A percentile compares a stretch with the other conserved stretches of the same genome.
These are phyloP conservation scores for Arvicanthis niloticus DNA, from an alignment of 2,113 vertebrate genomes.

Conservation along the genomic window DNA sequence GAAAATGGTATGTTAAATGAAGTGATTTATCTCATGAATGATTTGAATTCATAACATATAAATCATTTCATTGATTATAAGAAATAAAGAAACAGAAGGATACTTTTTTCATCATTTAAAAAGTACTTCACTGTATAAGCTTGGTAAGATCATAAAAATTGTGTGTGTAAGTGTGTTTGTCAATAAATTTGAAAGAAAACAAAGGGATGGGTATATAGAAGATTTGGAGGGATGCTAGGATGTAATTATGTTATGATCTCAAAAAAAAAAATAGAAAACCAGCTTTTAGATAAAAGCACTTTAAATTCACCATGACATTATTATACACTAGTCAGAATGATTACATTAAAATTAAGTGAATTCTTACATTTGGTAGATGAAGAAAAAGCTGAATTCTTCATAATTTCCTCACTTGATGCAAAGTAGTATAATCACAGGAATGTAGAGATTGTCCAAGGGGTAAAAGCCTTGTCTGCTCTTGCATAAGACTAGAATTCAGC, in stretches of 20 bases:
- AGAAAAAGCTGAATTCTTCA: background rate
- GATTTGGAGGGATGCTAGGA: background rate
- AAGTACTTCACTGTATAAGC: background rate
- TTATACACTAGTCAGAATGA: background rate
- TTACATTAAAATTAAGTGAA: background rate
- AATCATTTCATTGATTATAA: background rate
- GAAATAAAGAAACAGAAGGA: background rate
- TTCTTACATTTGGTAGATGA: background rate
- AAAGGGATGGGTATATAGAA: background rate
- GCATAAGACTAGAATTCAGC: background rate
- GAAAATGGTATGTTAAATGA: background rate
- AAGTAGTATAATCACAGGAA: background rate
- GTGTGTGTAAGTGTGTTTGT: background rate
- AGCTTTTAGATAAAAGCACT: background rate
- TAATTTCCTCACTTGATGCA: background rate
- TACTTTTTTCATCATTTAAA: background rate
- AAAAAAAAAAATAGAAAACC: background rate
- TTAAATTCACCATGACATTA: background rate
- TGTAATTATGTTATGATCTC: background rate
- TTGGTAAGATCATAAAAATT: background rate
- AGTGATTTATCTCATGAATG: background rate
- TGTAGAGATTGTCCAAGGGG: background rate
- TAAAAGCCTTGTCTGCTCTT: background rate
- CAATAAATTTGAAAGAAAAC: background rate
- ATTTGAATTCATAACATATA: background rate